These are phyloP conservation scores for Conus betulinus DNA, from an alignment of 1,140 invertebrate genomes.

Conservation along the genomic window DNA sequence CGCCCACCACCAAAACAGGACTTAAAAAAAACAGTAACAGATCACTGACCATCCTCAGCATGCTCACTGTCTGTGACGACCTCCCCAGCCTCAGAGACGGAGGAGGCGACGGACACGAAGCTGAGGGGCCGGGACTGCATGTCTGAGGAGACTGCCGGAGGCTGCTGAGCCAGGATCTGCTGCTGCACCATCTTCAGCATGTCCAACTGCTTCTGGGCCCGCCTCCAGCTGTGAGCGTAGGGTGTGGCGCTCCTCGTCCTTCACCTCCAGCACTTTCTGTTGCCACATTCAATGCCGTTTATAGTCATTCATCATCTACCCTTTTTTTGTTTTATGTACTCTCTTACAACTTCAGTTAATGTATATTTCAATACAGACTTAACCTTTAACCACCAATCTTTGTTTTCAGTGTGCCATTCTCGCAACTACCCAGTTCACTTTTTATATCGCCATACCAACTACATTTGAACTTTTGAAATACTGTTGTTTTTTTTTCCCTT, in stretches of 20 bases:
- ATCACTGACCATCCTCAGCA: conserved; percentile 31
- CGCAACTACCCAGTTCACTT: too few species aligned
- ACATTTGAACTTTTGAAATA: too few species aligned
- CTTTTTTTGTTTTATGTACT: too few species aligned
- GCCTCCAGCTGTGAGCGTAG: conserved; percentile 84
- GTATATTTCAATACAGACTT: too few species aligned
- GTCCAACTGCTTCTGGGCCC: conserved; percentile 84
- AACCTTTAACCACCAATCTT: too few species aligned
- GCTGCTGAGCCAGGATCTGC: conserved; percentile 46
- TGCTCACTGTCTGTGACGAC: conserved; percentile 8
- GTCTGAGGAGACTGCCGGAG: not conserved
- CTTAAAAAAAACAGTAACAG: not conserved
- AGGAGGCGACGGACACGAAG: conserved; percentile 55
- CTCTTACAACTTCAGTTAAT: too few species aligned
- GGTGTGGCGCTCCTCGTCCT: conserved; percentile 85
- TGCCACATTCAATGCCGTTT: too few species aligned
- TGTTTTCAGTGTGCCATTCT: too few species aligned
- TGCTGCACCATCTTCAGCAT: conserved; percentile 67
- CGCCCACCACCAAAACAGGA: not conserved
- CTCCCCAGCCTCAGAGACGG: conserved; percentile 39
- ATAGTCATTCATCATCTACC: too few species aligned
- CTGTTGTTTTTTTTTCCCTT: too few species aligned
- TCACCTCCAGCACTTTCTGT: conserved; percentile 84
- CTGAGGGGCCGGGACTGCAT: conserved; percentile 51
- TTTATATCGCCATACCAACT: too few species aligned